Evolutionary conservation across 2,113 vertebrate species (phyloP).

Genomic region (Clarias gariepinus): DNA sequence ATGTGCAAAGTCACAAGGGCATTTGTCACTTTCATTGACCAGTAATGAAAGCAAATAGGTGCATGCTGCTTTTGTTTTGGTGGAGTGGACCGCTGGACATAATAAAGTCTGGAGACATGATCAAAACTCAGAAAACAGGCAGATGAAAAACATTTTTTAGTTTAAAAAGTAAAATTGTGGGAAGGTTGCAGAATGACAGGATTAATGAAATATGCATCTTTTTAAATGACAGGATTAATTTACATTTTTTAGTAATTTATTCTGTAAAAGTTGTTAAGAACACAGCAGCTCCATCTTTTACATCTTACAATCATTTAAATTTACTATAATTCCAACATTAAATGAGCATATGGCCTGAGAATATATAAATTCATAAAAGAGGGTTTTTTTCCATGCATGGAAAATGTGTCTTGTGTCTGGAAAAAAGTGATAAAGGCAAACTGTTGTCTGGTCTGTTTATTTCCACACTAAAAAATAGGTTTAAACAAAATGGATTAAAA

Average conservation of each 20-base stretch:
- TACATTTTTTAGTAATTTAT: too few species aligned
- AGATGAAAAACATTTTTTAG: not conserved
- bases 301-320: not conserved
- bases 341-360: not conserved
- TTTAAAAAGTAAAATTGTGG: not conserved
- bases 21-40: conserved; percentile 42
- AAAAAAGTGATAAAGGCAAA: not conserved
- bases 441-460: not conserved
- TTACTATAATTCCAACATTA: not conserved
- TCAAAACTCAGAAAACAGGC: not conserved
- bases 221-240: not conserved
- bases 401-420: not conserved
- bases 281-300: not conserved
- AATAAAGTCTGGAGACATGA: not conserved
- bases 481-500: not conserved
- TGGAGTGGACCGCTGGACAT: conserved; percentile 7
- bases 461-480: not conserved
- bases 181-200: not conserved
- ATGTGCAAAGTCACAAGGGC: conserved; percentile 33
- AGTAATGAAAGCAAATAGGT: conserved; percentile 21
- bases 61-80: not conserved
- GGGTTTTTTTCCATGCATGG: not conserved
- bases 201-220: not conserved
- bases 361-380: not conserved
- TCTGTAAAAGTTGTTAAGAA: not conserved